These are phyloP conservation scores for Sesamia inferens DNA, from an alignment of 2,888 invertebrate species.

Conservation along the genomic window DNA sequence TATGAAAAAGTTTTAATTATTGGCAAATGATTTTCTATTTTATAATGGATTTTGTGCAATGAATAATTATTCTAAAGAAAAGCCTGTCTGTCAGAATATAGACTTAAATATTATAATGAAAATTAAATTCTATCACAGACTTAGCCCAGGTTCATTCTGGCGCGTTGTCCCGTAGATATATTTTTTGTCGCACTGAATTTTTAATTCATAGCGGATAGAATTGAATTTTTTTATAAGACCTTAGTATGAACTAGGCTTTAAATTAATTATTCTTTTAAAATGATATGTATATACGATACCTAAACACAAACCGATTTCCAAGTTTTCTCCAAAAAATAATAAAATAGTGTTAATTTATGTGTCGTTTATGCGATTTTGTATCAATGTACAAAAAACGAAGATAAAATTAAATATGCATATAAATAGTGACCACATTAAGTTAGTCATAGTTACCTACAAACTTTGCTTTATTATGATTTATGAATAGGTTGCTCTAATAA, in stretches of 20 bases:
- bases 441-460: constrained; percentile 51
- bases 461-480: constrained; percentile 49
- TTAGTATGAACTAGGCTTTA: background rate
- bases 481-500: constrained; percentile 35
- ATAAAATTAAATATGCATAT: constrained; percentile 54
- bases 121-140: background rate
- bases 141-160: background rate
- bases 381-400: constrained; percentile 40
- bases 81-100: background rate
- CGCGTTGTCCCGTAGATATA: background rate
- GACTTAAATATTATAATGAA: background rate
- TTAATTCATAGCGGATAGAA: background rate
- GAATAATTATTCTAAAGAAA: constrained; percentile 3
- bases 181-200: background rate
- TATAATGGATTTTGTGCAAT: background rate
- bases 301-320: constrained; percentile 15
- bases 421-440: constrained; percentile 58
- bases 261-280: background rate
- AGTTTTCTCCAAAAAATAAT: constrained; percentile 23
- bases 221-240: background rate
- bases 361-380: constrained; percentile 52
- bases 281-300: background rate
- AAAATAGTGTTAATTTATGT: constrained; percentile 57
- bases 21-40: background rate
- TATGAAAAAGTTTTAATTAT: constrained; percentile 3